These are phyloP conservation scores for Porites evermanni DNA, from an alignment of 92 coral and sea anemone species.

Conservation along the genomic window DNA sequence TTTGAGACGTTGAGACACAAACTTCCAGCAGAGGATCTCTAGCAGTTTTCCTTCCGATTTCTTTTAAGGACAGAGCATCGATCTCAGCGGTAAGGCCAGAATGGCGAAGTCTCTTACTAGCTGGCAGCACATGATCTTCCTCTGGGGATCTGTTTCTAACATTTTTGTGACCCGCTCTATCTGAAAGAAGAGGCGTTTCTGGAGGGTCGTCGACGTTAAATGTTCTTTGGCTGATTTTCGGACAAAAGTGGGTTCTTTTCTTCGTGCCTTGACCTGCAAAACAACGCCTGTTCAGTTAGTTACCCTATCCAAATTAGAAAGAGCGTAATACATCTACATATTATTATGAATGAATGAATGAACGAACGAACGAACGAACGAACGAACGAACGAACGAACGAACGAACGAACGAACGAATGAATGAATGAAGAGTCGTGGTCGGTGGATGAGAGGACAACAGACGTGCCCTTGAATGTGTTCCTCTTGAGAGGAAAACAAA, in stretches of 20 bases:
- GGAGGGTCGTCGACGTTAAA: constrained; percentile 49
- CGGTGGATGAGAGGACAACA: no score
- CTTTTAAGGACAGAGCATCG: constrained; percentile 61
- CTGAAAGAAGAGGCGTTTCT: constrained; percentile 37
- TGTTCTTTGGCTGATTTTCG: constrained; percentile 67
- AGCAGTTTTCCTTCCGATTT: constrained; percentile 27
- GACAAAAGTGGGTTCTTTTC: constrained; percentile 78
- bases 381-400: no score
- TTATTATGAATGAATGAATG: no score
- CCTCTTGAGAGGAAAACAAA: no score
- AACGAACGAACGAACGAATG: no score
- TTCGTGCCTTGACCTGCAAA: constrained; percentile 58
- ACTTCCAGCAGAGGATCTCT: constrained; percentile 31
- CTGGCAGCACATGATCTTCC: constrained; percentile 61
- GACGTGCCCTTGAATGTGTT: no score
- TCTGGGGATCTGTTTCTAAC: constrained; percentile 62
- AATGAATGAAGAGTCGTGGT: no score
- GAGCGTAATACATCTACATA: background rate
- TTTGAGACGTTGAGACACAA: constrained; percentile 11
- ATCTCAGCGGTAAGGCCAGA: constrained; percentile 89
- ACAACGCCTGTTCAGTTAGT: background rate
- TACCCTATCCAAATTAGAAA: background rate
- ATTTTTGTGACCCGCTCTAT: constrained; percentile 4
- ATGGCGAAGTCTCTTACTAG: constrained; percentile 78
- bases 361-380: no score